Conservation (phyloP, 2,113 vertebrate genomes). For the Amphiprion ocellaris region DNA sequence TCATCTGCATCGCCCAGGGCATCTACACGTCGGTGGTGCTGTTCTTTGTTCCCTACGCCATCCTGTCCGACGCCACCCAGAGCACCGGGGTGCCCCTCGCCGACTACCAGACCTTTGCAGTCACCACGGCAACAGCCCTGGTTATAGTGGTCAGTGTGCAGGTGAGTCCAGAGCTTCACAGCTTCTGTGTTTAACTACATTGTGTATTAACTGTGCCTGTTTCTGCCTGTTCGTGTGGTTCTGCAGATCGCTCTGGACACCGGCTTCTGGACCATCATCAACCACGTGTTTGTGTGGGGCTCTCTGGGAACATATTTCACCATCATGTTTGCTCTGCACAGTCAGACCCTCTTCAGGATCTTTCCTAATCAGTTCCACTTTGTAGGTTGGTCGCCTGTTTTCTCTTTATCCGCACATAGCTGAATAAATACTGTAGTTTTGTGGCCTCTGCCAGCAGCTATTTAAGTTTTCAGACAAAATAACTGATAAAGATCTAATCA, state of each 20-base stretch:
- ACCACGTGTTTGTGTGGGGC: constrained; percentile 97
- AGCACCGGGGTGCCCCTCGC: constrained; percentile 89
- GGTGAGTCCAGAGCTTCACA: constrained; percentile 73
- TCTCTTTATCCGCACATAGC: not conserved
- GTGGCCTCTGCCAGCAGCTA: too few relatives aligned
- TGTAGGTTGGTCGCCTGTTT: constrained; percentile 87
- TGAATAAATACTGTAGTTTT: not conserved
- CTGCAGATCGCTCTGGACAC: constrained; percentile 92
- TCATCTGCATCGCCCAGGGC: constrained; percentile 96
- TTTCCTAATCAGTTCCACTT: constrained; percentile 97
- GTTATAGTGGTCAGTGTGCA: constrained; percentile 96
- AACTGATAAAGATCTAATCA: too few relatives aligned
- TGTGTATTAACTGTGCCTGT: constrained; percentile 15
- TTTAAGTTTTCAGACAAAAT: too few relatives aligned
- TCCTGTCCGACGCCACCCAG: constrained; percentile 88
- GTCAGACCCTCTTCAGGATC: constrained; percentile 91
- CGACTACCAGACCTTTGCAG: constrained; percentile 95
- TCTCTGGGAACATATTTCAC: constrained; percentile 91
- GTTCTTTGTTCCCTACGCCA: constrained; percentile 93
- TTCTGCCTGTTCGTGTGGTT: constrained; percentile 34
- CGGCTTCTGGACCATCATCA: constrained; percentile 95
- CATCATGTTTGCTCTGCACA: constrained; percentile 94
- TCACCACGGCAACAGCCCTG: constrained; percentile 94
- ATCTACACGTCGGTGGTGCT: constrained; percentile 95
- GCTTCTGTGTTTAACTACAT: not conserved